Conservation (phyloP, 2,888 invertebrate species). For the Laspeyria flexula region DNA sequence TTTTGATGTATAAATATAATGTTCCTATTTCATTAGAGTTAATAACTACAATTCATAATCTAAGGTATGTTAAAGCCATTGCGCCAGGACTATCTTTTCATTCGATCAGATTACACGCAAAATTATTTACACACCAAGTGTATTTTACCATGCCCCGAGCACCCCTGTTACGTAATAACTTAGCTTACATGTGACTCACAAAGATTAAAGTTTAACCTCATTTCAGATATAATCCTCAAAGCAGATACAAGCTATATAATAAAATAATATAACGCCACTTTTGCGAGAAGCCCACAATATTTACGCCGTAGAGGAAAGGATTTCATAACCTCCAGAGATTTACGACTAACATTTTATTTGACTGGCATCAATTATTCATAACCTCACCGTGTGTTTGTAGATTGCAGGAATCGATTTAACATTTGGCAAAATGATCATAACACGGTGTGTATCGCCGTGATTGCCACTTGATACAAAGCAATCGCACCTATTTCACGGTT, state of each 20-base stretch:
- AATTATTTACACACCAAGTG: not conserved
- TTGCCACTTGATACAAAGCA: constrained; percentile 61
- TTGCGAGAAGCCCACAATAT: not conserved
- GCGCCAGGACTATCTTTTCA: not conserved
- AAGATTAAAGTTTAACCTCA: constrained; percentile 1
- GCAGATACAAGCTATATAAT: not conserved
- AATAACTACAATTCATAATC: no score
- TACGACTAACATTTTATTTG: constrained; percentile 12
- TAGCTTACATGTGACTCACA: constrained; percentile 1
- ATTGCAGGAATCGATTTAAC: constrained; percentile 17
- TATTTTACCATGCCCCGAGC: not conserved
- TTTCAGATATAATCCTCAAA: constrained; percentile 1
- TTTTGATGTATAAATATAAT: no score
- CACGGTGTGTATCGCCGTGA: constrained; percentile 33
- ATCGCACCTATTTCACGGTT: constrained; percentile 62
- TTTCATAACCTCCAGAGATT: constrained; percentile 18
- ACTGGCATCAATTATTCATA: constrained; percentile 16
- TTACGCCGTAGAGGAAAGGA: constrained; percentile 10
- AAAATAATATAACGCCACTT: not conserved
- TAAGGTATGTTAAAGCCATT: no score
- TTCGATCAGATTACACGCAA: constrained; percentile 1
- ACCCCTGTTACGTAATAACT: constrained; percentile 1
- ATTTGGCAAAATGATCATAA: constrained; percentile 27
- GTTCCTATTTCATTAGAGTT: no score
- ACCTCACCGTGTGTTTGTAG: constrained; percentile 8